Evolutionary conservation across 2,797 vertebrate genomes (phyloP).

Genomic region (Rhynchotus rufescens): DNA sequence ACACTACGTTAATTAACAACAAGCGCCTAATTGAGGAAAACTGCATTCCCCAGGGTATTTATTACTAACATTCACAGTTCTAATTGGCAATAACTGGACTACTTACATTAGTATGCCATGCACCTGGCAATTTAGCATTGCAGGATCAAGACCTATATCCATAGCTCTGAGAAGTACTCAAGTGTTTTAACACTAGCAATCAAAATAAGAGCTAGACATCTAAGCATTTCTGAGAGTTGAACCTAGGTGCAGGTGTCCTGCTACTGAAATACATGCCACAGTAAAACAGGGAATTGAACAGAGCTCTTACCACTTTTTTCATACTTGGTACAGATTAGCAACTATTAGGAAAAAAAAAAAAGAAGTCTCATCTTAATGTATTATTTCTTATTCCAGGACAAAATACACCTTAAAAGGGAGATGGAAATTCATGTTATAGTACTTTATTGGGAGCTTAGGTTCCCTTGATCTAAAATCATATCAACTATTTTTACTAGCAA

Average conservation of each 20-base stretch:
- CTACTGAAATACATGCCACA: not conserved
- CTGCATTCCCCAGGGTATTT: not conserved
- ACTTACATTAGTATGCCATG: not conserved
- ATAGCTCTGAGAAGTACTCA: not conserved
- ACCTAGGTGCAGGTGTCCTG: not conserved
- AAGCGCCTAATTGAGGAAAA: not conserved
- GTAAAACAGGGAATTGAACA: rapidly evolving
- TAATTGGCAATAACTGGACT: not conserved
- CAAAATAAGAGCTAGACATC: not conserved
- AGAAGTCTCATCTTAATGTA: not conserved
- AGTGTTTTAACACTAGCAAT: not conserved
- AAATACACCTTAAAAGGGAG: not conserved
- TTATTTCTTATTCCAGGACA: not conserved
- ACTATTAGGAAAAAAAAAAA: not conserved
- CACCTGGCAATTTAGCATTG: not conserved
- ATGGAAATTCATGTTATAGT: not conserved
- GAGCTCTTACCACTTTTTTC: not conserved
- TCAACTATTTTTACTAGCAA: not conserved
- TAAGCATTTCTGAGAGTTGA: not conserved
- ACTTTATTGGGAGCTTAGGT: not conserved
- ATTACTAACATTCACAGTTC: not conserved
- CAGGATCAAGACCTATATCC: not conserved
- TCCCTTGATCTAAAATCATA: not conserved
- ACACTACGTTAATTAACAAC: not conserved
- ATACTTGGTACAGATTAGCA: not conserved